Conservation (phyloP, 2,888 invertebrate genomes). For the Ophraella communa region DNA sequence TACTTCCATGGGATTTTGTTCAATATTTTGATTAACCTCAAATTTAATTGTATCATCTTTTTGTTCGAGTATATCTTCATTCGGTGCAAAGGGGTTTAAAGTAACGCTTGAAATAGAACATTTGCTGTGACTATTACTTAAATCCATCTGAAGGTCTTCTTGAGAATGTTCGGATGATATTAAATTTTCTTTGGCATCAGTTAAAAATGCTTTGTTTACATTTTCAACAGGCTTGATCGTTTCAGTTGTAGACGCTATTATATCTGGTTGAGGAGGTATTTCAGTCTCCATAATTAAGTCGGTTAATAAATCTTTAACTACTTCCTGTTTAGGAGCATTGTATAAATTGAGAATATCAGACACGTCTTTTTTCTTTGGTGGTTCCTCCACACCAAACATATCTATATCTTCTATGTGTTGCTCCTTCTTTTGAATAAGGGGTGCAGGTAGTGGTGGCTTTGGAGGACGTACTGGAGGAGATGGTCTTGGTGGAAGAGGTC, state of each 20-base stretch:
- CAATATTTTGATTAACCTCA: conserved; percentile 29
- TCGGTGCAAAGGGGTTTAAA: conserved; percentile 61
- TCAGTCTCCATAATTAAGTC: conserved; percentile 41
- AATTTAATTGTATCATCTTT: conserved; percentile 41
- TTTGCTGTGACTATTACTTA: conserved; percentile 58
- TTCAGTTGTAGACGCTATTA: neutral
- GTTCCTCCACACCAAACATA: conserved; percentile 53
- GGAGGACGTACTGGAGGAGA: conserved; percentile 48
- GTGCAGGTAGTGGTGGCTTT: conserved; percentile 52
- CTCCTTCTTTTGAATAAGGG: conserved; percentile 32
- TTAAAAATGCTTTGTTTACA: conserved; percentile 4
- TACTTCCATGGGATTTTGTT: conserved; percentile 35
- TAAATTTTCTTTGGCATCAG: conserved; percentile 36
- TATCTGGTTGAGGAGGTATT: conserved; percentile 14
- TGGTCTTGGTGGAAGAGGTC: conserved; percentile 44
- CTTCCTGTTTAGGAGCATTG: conserved; percentile 47
- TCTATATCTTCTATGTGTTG: conserved; percentile 45
- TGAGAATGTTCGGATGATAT: conserved; percentile 55
- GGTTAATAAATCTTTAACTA: conserved; percentile 42
- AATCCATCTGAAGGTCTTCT: conserved; percentile 57
- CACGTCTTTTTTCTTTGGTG: conserved; percentile 54
- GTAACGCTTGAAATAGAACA: conserved; percentile 58
- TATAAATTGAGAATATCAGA: conserved; percentile 59
- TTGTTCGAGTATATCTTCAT: conserved; percentile 45
- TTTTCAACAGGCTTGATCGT: neutral